Base-by-base conservation (phyloP, 2,888 invertebrate species). In the Pseudococcus jackbeardsleyi region DNA sequence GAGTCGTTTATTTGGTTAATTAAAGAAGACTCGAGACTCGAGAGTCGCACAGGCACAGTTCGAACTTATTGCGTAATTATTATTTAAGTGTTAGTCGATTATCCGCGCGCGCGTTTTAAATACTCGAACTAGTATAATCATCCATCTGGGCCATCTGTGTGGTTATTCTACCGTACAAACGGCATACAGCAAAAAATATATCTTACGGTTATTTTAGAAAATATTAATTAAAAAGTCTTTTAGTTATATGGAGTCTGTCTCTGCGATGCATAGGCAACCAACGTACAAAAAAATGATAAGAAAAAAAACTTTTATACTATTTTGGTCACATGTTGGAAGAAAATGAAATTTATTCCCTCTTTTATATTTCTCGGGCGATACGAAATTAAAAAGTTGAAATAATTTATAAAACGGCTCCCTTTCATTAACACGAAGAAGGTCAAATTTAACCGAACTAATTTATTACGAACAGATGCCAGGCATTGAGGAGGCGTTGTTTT, bases 381-480 rank as follows among this genome's bases (percentile, higher is more conserved):
- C 79, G 42, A 82, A 82, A 82, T 82, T 82, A 82, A 82, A 82
- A 82, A 82, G 42, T 82, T 82, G 42, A 82, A 82, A 82, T 42
- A 82, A 82, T 82, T 82, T 82, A 82, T 46, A 46, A 82, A 82
- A 77, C 79, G 19, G 79, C 79, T 82, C 79, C 79, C 79, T 82
- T 82, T 82, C 79, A 42, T 82, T 82, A 82, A 82, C 79, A 82
- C 79, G n/a, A 33, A 82, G 79, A 82, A 82, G 79, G 79, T 82
- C 79, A 46, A 46, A 42, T 46, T 82, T 46, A 82, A 82, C n/a
- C 46, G 46, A 46, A 46, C 79, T 82, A 82, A 82, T 82, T 82
- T 82, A 82, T 82, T 82, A 82, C 19, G 19, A 82, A 82, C 79
- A 82, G 79, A 82, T 82, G 79, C 46, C 46, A 82, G 64, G 64